Conservation (phyloP, 2,113 vertebrate genomes). For the Nibea albiflora region DNA sequence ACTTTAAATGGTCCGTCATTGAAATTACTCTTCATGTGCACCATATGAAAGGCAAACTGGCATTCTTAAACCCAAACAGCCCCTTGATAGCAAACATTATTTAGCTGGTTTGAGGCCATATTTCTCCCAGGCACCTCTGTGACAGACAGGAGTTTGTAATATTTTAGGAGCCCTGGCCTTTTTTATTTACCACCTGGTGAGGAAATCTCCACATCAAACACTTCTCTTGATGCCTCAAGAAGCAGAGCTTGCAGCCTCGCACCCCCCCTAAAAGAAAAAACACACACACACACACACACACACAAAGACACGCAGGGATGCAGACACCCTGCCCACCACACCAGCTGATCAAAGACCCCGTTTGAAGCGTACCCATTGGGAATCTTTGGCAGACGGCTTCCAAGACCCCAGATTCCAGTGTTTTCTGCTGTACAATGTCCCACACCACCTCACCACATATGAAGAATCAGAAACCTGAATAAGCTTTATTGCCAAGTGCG, state of each 20-base stretch:
- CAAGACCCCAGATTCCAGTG: conserved; percentile 43
- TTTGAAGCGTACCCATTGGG: conserved; percentile 52
- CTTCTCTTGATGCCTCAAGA: conserved; percentile 57
- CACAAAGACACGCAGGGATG: neutral
- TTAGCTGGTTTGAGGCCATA: conserved; percentile 18
- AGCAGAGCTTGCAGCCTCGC: conserved; percentile 27
- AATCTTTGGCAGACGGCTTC: conserved; percentile 39
- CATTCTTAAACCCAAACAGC: neutral
- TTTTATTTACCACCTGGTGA: conserved; percentile 63
- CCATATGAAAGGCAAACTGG: neutral
- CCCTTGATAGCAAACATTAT: conserved; percentile 4
- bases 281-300: conserved; percentile 18
- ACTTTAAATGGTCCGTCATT: neutral
- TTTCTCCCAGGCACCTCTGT: conserved; percentile 25
- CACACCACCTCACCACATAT: neutral
- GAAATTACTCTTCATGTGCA: neutral
- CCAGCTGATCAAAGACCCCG: conserved; percentile 68
- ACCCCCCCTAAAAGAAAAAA: neutral
- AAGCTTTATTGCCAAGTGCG: too few species aligned
- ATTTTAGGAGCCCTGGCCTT: conserved; percentile 67
- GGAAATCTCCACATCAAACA: conserved; percentile 81
- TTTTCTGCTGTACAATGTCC: conserved; percentile 33
- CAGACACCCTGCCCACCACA: conserved; percentile 36
- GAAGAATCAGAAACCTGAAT: neutral
- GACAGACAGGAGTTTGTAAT: conserved; percentile 57